phyloP scores from a whole-genome alignment of 2,113 vertebrate species.

The Corydoras sp. region DNA sequence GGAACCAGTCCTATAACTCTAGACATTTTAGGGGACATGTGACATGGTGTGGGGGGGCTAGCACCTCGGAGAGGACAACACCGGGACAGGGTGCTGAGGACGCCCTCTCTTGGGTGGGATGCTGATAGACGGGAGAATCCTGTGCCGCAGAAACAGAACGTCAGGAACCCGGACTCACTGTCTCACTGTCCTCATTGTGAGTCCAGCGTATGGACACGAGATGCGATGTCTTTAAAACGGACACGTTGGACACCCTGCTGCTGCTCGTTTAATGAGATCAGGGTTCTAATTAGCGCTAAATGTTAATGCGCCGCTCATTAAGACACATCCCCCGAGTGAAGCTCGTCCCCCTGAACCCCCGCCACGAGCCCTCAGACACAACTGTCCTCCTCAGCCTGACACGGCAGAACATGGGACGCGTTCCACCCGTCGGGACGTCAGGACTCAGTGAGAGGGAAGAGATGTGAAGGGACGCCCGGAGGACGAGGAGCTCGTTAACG shows the following conservation, averaged over 20 bases:
- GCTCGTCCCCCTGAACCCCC: constrained; percentile 44
- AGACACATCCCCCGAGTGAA: constrained; percentile 47
- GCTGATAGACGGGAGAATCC: no score
- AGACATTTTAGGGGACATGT: no score
- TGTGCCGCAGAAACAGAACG: no score
- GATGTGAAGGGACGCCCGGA: constrained; percentile 50
- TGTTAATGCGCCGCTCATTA: constrained; percentile 60
- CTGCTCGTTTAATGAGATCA: neutral
- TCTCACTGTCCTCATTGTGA: no score
- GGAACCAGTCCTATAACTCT: no score
- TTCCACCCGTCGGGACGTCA: constrained; percentile 60
- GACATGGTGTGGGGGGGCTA: no score
- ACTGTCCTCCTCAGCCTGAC: constrained; percentile 56
- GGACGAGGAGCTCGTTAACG: constrained; percentile 60
- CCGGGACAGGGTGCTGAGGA: no score
- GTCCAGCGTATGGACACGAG: no score
- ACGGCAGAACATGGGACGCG: constrained; percentile 57
- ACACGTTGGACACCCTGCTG: neutral
- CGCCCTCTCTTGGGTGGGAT: no score
- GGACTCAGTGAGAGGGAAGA: constrained; percentile 42
- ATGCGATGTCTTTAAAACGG: no score
- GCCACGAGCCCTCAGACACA: constrained; percentile 51
- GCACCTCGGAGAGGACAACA: no score
- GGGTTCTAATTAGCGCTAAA: constrained; percentile 62
- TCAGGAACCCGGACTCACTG: no score